Percentiles rank a stretch among this genome's conserved stretches.
These are phyloP conservation scores for Anoplolepis gracilipes DNA, from an alignment of 1,140 invertebrate species.

Conservation along the genomic window DNA sequence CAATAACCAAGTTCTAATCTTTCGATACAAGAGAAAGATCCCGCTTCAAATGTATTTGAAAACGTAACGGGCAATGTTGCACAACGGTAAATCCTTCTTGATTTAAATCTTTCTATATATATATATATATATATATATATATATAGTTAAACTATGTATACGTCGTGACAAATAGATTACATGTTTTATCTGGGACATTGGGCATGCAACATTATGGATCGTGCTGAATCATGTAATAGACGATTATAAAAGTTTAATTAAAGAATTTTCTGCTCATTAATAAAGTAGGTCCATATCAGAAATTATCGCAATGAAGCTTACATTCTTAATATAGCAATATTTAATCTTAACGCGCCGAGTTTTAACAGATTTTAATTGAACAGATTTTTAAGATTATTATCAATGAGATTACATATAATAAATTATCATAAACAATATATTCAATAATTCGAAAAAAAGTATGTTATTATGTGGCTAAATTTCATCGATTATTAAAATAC, in stretches of 20 bases:
- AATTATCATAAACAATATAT: not conserved
- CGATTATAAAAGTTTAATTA: slow-evolving; percentile 1
- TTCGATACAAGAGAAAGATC: slow-evolving; percentile 60
- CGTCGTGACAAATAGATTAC: slow-evolving; percentile 72
- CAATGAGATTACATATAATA: not conserved
- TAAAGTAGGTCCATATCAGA: too few species aligned
- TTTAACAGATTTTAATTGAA: slow-evolving; percentile 10
- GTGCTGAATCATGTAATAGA: slow-evolving; percentile 30
- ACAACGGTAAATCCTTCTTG: slow-evolving; percentile 67
- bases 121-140: too few species aligned
- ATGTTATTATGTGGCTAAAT: slow-evolving; percentile 8
- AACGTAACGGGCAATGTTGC: slow-evolving; percentile 65
- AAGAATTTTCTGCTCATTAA: not conserved
- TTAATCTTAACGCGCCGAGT: not conserved
- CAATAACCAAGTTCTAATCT: slow-evolving; percentile 65
- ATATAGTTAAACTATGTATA: slow-evolving; percentile 69
- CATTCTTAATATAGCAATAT: not conserved
- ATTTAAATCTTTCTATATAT: slow-evolving; percentile 63
- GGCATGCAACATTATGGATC: slow-evolving; percentile 6
- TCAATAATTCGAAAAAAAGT: not conserved
- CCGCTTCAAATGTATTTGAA: slow-evolving; percentile 47
- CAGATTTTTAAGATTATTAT: slow-evolving; percentile 32
- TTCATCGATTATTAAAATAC: not conserved
- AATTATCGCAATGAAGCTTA: not conserved
- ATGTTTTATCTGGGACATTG: slow-evolving; percentile 30